phyloP scores from a whole-genome alignment of 2,888 invertebrate species.

The Onchidella celtica region DNA sequence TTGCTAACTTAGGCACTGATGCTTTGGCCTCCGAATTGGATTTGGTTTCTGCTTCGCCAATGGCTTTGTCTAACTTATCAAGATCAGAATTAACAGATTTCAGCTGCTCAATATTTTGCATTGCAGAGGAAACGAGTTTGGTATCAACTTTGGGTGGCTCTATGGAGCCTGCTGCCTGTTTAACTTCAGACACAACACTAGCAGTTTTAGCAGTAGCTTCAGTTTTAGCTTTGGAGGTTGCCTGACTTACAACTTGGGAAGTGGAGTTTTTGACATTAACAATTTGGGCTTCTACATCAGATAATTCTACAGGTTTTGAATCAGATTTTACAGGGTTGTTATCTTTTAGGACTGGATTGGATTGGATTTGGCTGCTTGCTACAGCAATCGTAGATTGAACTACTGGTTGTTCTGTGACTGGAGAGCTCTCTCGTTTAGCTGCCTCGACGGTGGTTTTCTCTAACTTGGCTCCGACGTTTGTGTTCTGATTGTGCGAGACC shows the following conservation, averaged over 20 bases:
- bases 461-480: not conserved
- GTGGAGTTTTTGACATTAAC: too few relatives aligned
- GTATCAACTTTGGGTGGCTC: not conserved
- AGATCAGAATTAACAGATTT: slow-evolving; percentile 28
- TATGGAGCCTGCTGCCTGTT: not conserved
- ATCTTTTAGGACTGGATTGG: not conserved
- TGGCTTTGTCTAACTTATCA: slow-evolving; percentile 33
- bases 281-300: slow-evolving; percentile 4
- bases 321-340: not conserved
- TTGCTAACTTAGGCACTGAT: slow-evolving; percentile 43
- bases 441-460: not conserved
- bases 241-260: too few relatives aligned
- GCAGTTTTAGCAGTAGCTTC: not conserved
- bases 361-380: not conserved
- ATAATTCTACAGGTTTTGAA: not conserved
- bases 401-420: slow-evolving; percentile 36
- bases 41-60: slow-evolving; percentile 29
- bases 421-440: not conserved
- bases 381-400: not conserved
- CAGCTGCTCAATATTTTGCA: slow-evolving; percentile 8
- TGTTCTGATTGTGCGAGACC: slow-evolving; percentile 6
- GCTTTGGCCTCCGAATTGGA: slow-evolving; percentile 21
- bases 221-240: not conserved
- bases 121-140: not conserved
- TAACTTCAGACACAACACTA: slow-evolving; percentile 8